Percentiles rank a stretch among this genome's conserved stretches.
Conservation (phyloP, 1,140 invertebrate species). For the Penaeus chinensis region DNA sequence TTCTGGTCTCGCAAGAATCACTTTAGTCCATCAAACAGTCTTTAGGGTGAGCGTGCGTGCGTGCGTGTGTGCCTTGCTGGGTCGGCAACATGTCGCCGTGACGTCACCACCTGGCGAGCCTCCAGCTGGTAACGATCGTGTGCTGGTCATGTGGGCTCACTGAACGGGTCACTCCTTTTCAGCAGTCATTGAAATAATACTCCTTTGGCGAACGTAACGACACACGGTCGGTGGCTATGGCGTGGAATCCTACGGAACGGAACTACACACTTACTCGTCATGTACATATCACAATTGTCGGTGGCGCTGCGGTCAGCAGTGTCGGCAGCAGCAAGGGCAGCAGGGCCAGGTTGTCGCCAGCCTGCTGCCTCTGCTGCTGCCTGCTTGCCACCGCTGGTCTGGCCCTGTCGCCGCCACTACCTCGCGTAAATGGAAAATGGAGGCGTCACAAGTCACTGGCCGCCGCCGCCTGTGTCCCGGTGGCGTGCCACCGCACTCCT, state of each 20-base stretch:
- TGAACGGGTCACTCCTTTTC: background rate
- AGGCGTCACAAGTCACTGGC: background rate
- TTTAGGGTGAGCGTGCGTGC: too few relatives aligned
- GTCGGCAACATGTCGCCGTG: background rate
- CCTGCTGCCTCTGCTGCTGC: conserved; percentile 18
- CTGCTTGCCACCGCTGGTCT: background rate
- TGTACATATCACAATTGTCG: conserved; percentile 25
- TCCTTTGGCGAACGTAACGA: conserved; percentile 12
- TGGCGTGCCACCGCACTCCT: background rate
- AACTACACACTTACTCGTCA: background rate
- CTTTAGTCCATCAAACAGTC: too few relatives aligned
- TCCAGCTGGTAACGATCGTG: conserved; percentile 11
- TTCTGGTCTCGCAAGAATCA: too few relatives aligned
- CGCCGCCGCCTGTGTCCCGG: conserved; percentile 6
- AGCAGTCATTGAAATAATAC: conserved; percentile 14
- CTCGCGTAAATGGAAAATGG: background rate
- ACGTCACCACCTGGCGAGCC: conserved; percentile 14
- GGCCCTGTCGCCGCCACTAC: background rate
- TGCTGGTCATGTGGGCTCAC: conserved; percentile 9
- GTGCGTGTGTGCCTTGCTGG: too few relatives aligned
- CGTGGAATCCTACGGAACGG: conserved; percentile 1
- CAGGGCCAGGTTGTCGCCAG: background rate
- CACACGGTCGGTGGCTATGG: conserved; percentile 7
- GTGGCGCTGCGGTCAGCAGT: conserved; percentile 8
- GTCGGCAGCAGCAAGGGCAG: conserved; percentile 3